These are phyloP conservation scores for Achatina immaculata DNA, from an alignment of 1,140 invertebrate species.

Conservation along the genomic window DNA sequence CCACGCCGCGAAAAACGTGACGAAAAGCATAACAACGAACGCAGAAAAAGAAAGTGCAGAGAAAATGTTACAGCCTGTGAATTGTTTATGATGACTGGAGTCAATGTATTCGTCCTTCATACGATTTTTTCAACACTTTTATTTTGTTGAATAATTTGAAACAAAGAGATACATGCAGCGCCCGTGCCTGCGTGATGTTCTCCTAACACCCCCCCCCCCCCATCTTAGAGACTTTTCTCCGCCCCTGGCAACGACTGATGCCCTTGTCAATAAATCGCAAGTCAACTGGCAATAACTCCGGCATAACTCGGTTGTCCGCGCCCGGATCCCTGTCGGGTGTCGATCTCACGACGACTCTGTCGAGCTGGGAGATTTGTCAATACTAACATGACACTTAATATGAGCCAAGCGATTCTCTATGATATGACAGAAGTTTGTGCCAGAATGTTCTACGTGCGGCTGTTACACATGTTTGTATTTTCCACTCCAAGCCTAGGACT, in stretches of 20 bases:
- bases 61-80: too few relatives aligned
- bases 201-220: background rate
- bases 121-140: too few relatives aligned
- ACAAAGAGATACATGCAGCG: too few relatives aligned
- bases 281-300: slow-evolving; percentile 6
- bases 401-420: slow-evolving; percentile 9
- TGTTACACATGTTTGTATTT: too few relatives aligned
- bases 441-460: background rate
- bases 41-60: too few relatives aligned
- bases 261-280: background rate
- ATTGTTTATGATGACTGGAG: too few relatives aligned
- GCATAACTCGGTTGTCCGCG: slow-evolving; percentile 11
- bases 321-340: background rate
- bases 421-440: background rate
- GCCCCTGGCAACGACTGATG: background rate
- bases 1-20: too few relatives aligned
- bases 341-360: background rate
- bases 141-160: too few relatives aligned
- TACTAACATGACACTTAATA: slow-evolving; percentile 12
- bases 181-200: background rate
- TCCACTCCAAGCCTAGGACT: too few relatives aligned
- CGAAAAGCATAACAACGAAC: too few relatives aligned
- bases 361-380: slow-evolving; percentile 6
- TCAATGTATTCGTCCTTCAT: too few relatives aligned
- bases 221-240: slow-evolving; percentile 18